A percentile compares a stretch with the other conserved stretches of the same genome.
Conservation (phyloP, 2,113 vertebrate species). For the Odontophorus gujanensis region DNA sequence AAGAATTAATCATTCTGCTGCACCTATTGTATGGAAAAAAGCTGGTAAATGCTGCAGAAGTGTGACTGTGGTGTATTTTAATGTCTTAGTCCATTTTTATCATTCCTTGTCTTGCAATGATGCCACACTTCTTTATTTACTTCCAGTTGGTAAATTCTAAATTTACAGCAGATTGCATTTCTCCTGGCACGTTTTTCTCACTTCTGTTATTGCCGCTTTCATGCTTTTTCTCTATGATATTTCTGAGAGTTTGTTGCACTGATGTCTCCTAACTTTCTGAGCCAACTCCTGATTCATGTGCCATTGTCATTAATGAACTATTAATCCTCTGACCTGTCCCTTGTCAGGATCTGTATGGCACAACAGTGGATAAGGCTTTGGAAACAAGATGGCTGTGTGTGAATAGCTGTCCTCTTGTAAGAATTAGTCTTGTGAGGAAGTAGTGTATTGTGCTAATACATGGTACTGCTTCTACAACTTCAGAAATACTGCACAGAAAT, state of each 20-base stretch:
- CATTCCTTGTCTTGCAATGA: not conserved
- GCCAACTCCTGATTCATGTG: not conserved
- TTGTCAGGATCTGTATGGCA: not conserved
- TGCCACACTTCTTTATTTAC: not conserved
- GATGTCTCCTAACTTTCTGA: not conserved
- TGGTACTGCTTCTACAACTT: not conserved
- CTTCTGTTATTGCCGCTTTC: not conserved
- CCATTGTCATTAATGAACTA: not conserved
- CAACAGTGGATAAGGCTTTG: not conserved
- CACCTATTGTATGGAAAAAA: not conserved
- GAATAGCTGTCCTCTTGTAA: not conserved
- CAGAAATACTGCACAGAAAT: not conserved
- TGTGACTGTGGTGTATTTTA: not conserved
- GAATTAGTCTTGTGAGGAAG: not conserved
- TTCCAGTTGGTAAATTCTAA: not conserved
- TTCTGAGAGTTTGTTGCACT: not conserved
- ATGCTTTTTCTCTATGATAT: not conserved
- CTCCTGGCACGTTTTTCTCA: not conserved
- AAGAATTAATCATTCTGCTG: not conserved
- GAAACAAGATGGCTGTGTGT: not conserved
- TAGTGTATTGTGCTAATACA: not conserved
- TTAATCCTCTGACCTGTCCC: not conserved
- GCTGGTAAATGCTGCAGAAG: not conserved
- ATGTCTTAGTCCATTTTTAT: not conserved
- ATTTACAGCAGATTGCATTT: not conserved